A percentile compares a stretch with the other conserved stretches of the same genome.
Conservation (phyloP, 2,888 invertebrate species). For the Bugula neritina region DNA sequence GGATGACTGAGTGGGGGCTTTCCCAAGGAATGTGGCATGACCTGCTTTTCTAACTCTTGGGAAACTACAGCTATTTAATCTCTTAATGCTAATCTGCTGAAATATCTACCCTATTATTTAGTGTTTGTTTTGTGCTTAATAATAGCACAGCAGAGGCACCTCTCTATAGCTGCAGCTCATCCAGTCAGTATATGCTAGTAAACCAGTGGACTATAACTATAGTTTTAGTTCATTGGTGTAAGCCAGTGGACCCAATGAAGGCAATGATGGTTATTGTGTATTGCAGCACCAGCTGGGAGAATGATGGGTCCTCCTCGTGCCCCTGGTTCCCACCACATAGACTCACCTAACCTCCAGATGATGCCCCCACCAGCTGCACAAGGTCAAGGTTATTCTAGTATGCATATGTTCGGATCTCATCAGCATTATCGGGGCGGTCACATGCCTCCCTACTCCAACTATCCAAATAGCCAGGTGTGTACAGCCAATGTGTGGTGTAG, state of each 20-base stretch:
- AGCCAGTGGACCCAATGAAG: too few species aligned
- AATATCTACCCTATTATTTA: too few species aligned
- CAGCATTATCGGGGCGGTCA: neutral
- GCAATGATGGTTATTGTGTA: too few species aligned
- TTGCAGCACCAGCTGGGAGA: neutral
- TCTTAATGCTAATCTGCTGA: conserved; percentile 20
- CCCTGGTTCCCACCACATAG: conserved; percentile 3
- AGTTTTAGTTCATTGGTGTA: too few species aligned
- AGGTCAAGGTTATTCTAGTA: conserved; percentile 3
- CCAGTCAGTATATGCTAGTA: too few species aligned
- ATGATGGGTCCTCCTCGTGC: conserved; percentile 23
- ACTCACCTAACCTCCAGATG: neutral
- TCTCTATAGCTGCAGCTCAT: too few species aligned
- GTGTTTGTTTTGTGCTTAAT: too few species aligned
- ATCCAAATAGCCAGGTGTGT: conserved; percentile 3
- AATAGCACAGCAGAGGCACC: too few species aligned
- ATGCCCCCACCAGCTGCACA: conserved; percentile 1
- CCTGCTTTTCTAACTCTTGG: neutral
- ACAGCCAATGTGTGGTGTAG: too few species aligned
- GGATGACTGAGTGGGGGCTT: neutral
- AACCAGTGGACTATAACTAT: too few species aligned
- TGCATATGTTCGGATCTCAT: neutral
- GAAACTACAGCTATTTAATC: conserved; percentile 10
- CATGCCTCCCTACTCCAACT: conserved; percentile 9
- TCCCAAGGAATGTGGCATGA: conserved; percentile 24